Conservation (phyloP, 2,888 invertebrate genomes). For the Cerastis rubricosa region DNA sequence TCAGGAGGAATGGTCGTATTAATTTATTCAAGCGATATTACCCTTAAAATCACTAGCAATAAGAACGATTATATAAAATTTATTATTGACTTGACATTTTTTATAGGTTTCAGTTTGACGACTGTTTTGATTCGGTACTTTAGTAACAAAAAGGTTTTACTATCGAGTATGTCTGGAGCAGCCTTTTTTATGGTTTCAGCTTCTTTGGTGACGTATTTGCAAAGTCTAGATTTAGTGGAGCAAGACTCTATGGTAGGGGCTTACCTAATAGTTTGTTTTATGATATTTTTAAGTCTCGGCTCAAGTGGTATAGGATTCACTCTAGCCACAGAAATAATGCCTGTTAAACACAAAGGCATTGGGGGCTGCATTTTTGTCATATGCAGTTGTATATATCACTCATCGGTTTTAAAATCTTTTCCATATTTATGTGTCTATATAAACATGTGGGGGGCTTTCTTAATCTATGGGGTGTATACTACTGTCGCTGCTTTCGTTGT, state of each 20-base stretch:
- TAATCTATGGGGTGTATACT: slow-evolving; percentile 15
- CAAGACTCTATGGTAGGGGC: slow-evolving; percentile 40
- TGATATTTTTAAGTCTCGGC: slow-evolving; percentile 10
- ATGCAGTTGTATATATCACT: slow-evolving; percentile 28
- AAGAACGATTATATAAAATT: slow-evolving; percentile 39
- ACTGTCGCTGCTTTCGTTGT: slow-evolving; percentile 1
- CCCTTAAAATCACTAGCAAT: slow-evolving; percentile 28
- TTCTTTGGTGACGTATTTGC: slow-evolving; percentile 20
- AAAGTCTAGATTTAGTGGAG: slow-evolving; percentile 10
- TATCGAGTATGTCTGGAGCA: slow-evolving; percentile 21
- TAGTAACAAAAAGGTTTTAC: slow-evolving; percentile 31
- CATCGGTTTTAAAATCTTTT: slow-evolving; percentile 14
- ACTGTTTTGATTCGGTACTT: neutral
- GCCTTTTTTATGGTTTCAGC: slow-evolving; percentile 19
- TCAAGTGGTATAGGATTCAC: slow-evolving; percentile 26
- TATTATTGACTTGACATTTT: slow-evolving; percentile 16
- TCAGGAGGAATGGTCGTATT: slow-evolving; percentile 18
- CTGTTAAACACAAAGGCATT: slow-evolving; percentile 34
- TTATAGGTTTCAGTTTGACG: slow-evolving; percentile 23
- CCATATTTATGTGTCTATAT: slow-evolving; percentile 37
- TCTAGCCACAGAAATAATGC: slow-evolving; percentile 30
- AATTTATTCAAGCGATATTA: slow-evolving; percentile 35
- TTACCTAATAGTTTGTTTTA: slow-evolving; percentile 18
- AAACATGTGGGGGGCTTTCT: slow-evolving; percentile 31
- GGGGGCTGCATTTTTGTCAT: slow-evolving; percentile 20